Conservation (phyloP, 1,140 invertebrate genomes). For the Mesaphorura yosii region DNA sequence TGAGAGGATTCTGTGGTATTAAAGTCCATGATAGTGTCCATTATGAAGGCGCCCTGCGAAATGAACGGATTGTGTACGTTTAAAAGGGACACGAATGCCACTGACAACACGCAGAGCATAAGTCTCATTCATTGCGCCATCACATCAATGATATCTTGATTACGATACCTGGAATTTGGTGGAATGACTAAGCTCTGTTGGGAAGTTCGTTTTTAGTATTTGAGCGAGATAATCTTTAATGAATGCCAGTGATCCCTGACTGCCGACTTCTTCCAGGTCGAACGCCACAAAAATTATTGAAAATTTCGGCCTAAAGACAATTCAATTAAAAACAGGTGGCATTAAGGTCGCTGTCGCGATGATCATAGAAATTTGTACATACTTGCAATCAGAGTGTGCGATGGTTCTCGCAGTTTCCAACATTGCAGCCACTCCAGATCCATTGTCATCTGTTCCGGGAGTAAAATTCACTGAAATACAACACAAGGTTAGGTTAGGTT, state of each 20-base stretch:
- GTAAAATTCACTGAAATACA: conserved; percentile 22
- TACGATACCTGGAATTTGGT: conserved; percentile 26
- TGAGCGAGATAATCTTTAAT: conserved; percentile 37
- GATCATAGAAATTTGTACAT: background rate
- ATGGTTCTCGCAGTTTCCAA: conserved; percentile 37
- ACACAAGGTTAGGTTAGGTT: background rate
- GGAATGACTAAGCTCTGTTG: conserved; percentile 19
- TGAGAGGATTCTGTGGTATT: conserved; percentile 36
- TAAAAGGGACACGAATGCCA: background rate
- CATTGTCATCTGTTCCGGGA: conserved; percentile 38
- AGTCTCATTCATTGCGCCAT: too few relatives aligned
- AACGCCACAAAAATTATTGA: conserved; percentile 40
- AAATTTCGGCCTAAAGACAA: conserved; percentile 32
- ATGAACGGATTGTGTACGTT: background rate
- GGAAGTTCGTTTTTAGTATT: conserved; percentile 21
- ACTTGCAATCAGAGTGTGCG: conserved; percentile 33
- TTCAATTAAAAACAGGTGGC: background rate
- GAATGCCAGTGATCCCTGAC: conserved; percentile 37
- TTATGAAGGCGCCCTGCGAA: conserved; percentile 38
- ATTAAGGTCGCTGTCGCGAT: background rate
- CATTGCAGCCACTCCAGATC: conserved; percentile 38
- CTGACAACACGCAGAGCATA: too few relatives aligned
- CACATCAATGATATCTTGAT: too few relatives aligned
- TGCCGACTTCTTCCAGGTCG: conserved; percentile 38
- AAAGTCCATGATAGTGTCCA: conserved; percentile 40